A percentile compares a stretch with the other conserved stretches of the same genome.
Conservation (phyloP, 2,888 invertebrate genomes). For the Lysandra coridon region DNA sequence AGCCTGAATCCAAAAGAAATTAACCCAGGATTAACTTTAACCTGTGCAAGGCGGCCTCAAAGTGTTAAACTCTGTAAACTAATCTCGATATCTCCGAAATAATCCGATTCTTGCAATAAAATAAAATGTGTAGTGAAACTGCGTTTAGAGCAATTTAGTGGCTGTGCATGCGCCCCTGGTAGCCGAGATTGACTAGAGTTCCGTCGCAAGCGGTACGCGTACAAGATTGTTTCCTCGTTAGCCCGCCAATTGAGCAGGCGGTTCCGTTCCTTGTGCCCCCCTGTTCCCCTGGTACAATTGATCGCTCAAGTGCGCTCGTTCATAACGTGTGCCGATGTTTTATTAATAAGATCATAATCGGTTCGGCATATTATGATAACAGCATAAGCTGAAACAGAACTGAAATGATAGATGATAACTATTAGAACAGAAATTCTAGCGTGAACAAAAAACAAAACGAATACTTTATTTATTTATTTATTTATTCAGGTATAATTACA, state of each 20-base stretch:
- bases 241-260: constrained; percentile 65
- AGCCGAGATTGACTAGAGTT: constrained; percentile 70
- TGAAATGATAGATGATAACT: no score
- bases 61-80: no score
- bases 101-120: neutral
- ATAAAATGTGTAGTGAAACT: neutral
- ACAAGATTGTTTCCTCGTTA: constrained; percentile 81
- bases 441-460: no score
- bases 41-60: neutral
- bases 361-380: neutral
- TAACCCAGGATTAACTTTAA: no score
- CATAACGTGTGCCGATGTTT: constrained; percentile 40
- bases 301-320: constrained; percentile 53
- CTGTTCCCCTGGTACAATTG: constrained; percentile 55
- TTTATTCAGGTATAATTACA: no score
- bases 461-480: no score
- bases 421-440: no score
- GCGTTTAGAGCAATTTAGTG: neutral
- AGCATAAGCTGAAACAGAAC: neutral
- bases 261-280: constrained; percentile 71
- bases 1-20: no score
- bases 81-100: no score
- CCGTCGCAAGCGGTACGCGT: constrained; percentile 75
- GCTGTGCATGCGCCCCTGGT: constrained; percentile 45
- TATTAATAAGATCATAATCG: constrained; percentile 33